These are phyloP conservation scores for Eupithecia vulgata DNA, from an alignment of 2,888 invertebrate genomes.

Conservation along the genomic window DNA sequence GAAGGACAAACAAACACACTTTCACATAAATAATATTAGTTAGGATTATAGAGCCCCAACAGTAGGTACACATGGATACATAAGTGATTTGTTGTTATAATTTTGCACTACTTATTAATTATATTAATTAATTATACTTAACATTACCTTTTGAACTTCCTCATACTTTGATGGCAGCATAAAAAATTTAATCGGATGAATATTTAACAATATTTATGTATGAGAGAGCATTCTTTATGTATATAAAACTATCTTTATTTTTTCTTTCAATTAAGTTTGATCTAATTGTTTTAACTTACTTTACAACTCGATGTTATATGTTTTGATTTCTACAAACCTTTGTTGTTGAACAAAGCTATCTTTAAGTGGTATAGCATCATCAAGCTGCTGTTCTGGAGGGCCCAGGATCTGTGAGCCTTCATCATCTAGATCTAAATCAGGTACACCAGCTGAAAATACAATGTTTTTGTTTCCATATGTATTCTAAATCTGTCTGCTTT, in stretches of 20 bases:
- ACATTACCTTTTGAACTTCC: conserved; percentile 79
- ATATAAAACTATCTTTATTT: neutral
- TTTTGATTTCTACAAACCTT: conserved; percentile 51
- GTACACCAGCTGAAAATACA: conserved; percentile 57
- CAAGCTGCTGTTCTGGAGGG: conserved; percentile 55
- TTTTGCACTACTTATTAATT: no score
- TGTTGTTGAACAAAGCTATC: conserved; percentile 72
- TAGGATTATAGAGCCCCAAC: no score
- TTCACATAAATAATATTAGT: no score
- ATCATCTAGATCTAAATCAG: conserved; percentile 57
- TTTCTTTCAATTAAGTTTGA: neutral
- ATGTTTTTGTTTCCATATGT: conserved; percentile 3
- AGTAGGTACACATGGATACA: no score
- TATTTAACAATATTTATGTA: neutral
- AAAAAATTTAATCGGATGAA: conserved; percentile 27
- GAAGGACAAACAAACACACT: no score
- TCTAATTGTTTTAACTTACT: neutral
- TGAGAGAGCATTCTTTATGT: no score
- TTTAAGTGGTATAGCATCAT: conserved; percentile 56
- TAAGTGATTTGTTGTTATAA: neutral
- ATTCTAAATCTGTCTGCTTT: neutral
- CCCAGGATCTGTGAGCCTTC: conserved; percentile 56
- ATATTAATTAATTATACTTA: no score
- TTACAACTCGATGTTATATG: no score
- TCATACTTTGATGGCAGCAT: conserved; percentile 57